phyloP scores from a whole-genome alignment of 2,888 invertebrate genomes.

The Mallateleia sp. region DNA sequence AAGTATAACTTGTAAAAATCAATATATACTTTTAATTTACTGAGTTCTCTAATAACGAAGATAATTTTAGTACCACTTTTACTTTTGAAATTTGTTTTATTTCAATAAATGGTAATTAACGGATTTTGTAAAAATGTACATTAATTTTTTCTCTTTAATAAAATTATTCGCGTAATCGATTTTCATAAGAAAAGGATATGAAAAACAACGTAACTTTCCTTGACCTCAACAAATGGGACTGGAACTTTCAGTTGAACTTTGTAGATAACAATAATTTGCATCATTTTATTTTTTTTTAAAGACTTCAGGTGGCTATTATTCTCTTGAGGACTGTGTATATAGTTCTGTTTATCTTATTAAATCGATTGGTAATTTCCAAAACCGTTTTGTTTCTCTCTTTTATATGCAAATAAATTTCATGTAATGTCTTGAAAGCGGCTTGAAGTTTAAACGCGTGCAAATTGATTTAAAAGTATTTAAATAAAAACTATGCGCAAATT shows the following conservation, averaged over 20 bases:
- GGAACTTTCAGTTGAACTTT: conserved; percentile 16
- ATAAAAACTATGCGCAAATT: conserved; percentile 49
- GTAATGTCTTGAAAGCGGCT: conserved; percentile 28
- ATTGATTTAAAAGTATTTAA: conserved; percentile 41
- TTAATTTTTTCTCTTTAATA: conserved; percentile 17
- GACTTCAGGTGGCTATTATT: conserved; percentile 1
- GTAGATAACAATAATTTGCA: conserved; percentile 53
- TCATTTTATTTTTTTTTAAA: conserved; percentile 8
- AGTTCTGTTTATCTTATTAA: conserved; percentile 45
- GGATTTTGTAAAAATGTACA: no score
- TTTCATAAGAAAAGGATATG: conserved; percentile 43
- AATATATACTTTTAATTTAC: no score
- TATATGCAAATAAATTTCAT: conserved; percentile 37
- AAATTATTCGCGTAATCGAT: conserved; percentile 23
- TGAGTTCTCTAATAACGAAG: no score
- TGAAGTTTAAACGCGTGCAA: conserved; percentile 18
- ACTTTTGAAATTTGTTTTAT: no score
- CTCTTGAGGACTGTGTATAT: conserved; percentile 26
- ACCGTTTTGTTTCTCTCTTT: conserved; percentile 33
- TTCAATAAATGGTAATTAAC: no score
- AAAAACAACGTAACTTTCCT: conserved; percentile 36
- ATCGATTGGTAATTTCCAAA: conserved; percentile 46
- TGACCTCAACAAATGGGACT: conserved; percentile 22
- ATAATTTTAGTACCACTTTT: no score
- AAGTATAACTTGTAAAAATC: no score